phyloP scores from a whole-genome alignment of 2,888 invertebrate species.

The Odontocerum albicorne region DNA sequence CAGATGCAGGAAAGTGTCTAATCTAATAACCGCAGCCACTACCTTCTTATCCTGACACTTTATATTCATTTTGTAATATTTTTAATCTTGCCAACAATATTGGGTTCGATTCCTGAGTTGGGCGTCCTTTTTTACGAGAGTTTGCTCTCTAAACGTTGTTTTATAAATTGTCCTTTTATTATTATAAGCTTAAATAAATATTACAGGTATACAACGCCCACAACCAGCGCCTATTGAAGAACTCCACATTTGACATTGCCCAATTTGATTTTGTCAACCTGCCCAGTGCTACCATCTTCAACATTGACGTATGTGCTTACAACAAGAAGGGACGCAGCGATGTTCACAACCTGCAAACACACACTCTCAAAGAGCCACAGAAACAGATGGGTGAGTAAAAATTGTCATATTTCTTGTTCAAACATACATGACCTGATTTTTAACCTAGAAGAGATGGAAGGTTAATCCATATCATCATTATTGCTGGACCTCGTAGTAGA shows the following conservation, averaged over 20 bases:
- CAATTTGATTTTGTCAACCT: conserved; percentile 62
- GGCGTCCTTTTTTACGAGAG: too few species aligned
- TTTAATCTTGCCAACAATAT: too few species aligned
- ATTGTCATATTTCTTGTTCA: neutral
- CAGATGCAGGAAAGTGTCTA: too few species aligned
- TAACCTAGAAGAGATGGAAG: neutral
- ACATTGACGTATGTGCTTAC: conserved; percentile 65
- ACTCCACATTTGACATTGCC: conserved; percentile 61
- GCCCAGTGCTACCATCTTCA: conserved; percentile 60
- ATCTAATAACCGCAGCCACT: too few species aligned
- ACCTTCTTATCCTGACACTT: too few species aligned
- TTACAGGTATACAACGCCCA: conserved; percentile 54
- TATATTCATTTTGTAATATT: too few species aligned
- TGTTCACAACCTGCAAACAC: conserved; percentile 59
- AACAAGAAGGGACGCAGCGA: conserved; percentile 73
- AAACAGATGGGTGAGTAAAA: conserved; percentile 58
- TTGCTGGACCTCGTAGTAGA: too few species aligned
- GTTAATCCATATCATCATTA: too few species aligned
- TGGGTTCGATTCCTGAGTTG: too few species aligned
- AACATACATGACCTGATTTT: neutral
- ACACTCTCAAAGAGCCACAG: conserved; percentile 64
- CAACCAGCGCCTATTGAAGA: conserved; percentile 56
- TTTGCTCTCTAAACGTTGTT: too few species aligned
- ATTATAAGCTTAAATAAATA: neutral
- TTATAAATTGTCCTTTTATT: too few species aligned